These are phyloP conservation scores for Chionoecetes opilio DNA, from an alignment of 1,140 invertebrate species.

Conservation along the genomic window DNA sequence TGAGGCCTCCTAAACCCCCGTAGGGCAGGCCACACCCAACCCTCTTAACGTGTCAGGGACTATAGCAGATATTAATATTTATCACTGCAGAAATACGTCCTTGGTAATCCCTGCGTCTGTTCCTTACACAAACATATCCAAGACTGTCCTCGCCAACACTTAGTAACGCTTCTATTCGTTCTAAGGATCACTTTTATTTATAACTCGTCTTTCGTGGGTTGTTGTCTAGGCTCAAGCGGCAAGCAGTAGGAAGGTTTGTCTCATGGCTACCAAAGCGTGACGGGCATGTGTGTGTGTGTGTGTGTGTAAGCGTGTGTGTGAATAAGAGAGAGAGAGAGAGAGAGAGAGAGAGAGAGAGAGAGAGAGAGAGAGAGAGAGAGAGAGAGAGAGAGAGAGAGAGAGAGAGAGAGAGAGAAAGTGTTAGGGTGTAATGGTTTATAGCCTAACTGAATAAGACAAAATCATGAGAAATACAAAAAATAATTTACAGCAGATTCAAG, in stretches of 20 bases:
- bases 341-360: background rate
- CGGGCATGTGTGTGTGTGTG: background rate
- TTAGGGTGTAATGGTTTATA: background rate
- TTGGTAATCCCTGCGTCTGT: background rate
- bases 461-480: background rate
- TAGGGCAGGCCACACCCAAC: background rate
- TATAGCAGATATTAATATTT: background rate
- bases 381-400: constrained; percentile 27
- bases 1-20: background rate
- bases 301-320: background rate
- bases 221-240: background rate
- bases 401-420: constrained; percentile 7
- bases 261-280: background rate
- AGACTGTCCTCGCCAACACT: background rate
- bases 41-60: background rate
- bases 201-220: background rate
- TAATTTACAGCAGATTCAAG: no score
- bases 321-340: background rate
- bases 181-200: background rate
- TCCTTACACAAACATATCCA: background rate
- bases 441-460: background rate
- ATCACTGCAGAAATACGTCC: background rate
- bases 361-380: background rate
- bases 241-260: background rate
- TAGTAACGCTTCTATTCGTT: background rate